phyloP scores from a whole-genome alignment of 2,797 vertebrate species.

The Octomys mimax region DNA sequence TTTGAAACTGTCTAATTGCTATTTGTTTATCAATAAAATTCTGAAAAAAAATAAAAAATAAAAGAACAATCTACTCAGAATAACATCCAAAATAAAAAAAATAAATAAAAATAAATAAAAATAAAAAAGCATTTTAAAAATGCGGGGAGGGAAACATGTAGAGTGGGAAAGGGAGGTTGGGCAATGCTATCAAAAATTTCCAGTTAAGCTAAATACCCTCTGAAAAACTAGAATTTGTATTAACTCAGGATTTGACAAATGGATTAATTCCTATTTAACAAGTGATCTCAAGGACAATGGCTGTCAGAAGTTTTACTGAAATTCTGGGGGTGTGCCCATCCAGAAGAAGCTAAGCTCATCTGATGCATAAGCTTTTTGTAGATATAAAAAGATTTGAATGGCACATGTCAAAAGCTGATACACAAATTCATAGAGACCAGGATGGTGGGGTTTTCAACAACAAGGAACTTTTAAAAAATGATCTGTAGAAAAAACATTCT shows the following conservation, averaged over 20 bases:
- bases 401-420: not conserved
- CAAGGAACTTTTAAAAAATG: not conserved
- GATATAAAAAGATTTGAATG: not conserved
- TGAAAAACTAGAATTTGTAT: not conserved
- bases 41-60: too few species aligned
- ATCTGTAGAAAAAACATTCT: too few species aligned
- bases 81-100: too few species aligned
- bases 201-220: not conserved
- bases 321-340: not conserved
- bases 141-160: not conserved
- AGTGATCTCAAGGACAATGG: not conserved
- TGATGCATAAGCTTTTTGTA: rapidly evolving
- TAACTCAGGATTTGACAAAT: not conserved
- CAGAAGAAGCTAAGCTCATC: not conserved
- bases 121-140: not conserved
- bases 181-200: too few species aligned
- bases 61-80: too few species aligned
- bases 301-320: not conserved
- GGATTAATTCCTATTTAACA: not conserved
- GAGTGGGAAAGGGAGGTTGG: not conserved
- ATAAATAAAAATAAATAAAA: too few species aligned
- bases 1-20: too few species aligned
- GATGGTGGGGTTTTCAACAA: not conserved
- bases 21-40: too few species aligned
- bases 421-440: not conserved